Base-by-base conservation (phyloP, 2,113 vertebrate genomes). In the Halichoeres trimaculatus region DNA sequence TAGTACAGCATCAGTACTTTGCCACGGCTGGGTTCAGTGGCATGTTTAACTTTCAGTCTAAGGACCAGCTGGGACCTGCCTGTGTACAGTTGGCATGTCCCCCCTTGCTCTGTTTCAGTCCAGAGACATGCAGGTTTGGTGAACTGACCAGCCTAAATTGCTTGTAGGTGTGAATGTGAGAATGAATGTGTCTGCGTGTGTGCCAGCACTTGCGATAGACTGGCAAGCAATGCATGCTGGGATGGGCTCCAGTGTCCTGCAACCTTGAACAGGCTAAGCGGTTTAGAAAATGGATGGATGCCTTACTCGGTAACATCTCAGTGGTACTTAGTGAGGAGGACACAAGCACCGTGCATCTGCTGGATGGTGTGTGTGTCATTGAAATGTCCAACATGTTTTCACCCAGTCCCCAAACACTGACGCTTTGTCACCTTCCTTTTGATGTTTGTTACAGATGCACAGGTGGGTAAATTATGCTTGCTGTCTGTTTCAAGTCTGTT, bases 221-320 rank as follows among this genome's bases (percentile, higher is more conserved):
- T 80, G 73, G 67, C 78, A 82, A 36, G 52, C 43, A 10, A 47
- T 36, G 72, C 43, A 48, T 19, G 11, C 74, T 77, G 81, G 81
- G 81, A 88, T 26, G 11, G 38, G 12, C 52, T 85, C 76, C 72
- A 85, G 82, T 23, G 10, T 51, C 48, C 57, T 53, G 71, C 60
- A 40, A 85, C 72, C 79, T 78, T 63, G 58, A 74, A 69, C 54
- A 13, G 24, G 63, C 62, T 76, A 48, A 77, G 84, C 48, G 14
- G 43, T 81, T 84, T 57, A 74, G 74, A 68, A 58, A 81, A 78
- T 61, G 63, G 60, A 76, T 63, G 50, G 48, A 72, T 38, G 50
- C 53, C 55, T 58, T 51, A 83, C 34, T 83, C 54, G 14, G 53
- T 52, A 23, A 43, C 62, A 53, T 81, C 38, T 54, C 48, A 26